phyloP scores from a whole-genome alignment of 1,140 invertebrate species.

The Orius laevigatus region DNA sequence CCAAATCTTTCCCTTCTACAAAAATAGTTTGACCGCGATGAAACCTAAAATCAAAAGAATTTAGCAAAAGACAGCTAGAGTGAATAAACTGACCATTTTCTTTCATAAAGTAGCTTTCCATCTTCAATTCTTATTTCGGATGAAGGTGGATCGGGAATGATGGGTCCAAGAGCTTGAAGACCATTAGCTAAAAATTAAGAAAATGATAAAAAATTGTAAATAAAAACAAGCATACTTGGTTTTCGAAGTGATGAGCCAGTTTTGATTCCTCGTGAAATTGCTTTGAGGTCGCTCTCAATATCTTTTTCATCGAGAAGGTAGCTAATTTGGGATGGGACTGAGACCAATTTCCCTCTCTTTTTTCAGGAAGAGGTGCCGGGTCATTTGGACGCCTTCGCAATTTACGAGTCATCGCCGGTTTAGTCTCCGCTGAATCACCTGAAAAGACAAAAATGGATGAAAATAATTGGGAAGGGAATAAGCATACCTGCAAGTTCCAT shows the following conservation, averaged over 20 bases:
- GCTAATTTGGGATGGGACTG: slow-evolving; percentile 54
- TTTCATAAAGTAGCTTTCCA: slow-evolving; percentile 84
- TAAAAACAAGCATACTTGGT: slow-evolving; percentile 25
- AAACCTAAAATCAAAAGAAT: slow-evolving; percentile 39
- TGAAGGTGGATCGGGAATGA: slow-evolving; percentile 10
- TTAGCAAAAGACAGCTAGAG: slow-evolving; percentile 6
- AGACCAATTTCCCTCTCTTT: slow-evolving; percentile 56
- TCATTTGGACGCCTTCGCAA: slow-evolving; percentile 82
- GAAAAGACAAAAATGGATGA: background rate
- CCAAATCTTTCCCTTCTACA: slow-evolving; percentile 71
- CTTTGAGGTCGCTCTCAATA: slow-evolving; percentile 72
- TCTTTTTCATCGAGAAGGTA: slow-evolving; percentile 78
- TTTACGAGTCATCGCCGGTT: slow-evolving; percentile 48
- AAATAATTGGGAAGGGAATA: slow-evolving; percentile 25
- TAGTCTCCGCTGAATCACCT: slow-evolving; percentile 3
- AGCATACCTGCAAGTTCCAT: slow-evolving; percentile 75
- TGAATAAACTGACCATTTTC: slow-evolving; percentile 51
- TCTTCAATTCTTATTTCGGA: slow-evolving; percentile 53
- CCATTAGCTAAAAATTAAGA: slow-evolving; percentile 11
- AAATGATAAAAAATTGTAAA: slow-evolving; percentile 12
- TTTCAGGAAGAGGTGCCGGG: slow-evolving; percentile 69
- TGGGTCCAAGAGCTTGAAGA: slow-evolving; percentile 14
- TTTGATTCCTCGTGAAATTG: slow-evolving; percentile 52
- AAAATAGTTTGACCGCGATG: slow-evolving; percentile 83
- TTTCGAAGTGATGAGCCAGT: slow-evolving; percentile 33